Base-by-base conservation (phyloP, 2,888 invertebrate species). In the Orthosia cruda region DNA sequence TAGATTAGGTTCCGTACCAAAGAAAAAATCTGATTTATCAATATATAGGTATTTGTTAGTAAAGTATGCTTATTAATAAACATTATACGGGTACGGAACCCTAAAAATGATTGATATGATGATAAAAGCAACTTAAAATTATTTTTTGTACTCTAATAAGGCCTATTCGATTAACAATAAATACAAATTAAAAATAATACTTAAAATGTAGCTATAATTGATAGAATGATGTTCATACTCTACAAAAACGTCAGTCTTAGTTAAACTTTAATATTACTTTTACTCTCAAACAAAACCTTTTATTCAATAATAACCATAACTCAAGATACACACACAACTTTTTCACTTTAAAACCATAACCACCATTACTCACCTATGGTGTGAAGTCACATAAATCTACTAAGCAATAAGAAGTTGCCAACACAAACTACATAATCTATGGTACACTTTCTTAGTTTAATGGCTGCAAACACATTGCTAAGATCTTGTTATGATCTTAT, bases 371-470 rank as follows among this genome's bases (percentile, higher is more conserved):
- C 47, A 57, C 52, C 4, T 45, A 81, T 62, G 57, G 82, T 87
- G 82, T 74, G 77, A 83, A 86, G 74, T 68, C 69, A 67, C 73
- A 80, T 84, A 78, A 81, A 86, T 83, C 74, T 80, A n/a, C n/a
- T 52, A 9, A 26, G 66, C 45, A 61, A 81, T 81, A 81, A 81
- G 58, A 40, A 32, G 32, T 32, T 32, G 9, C 40, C 40, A 40
- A 40, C 40, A 40, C 40, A 40, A 40, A 75, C 4, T 62, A 57
- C 62, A 55, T 75, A 71, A 80, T 63, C 13, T 72, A 58, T 72
- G 49, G 26, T 32, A n/a, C 45, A 63, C 77, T 71, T 73, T 66
- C 74, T 77, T 71, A 13, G 49, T 62, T 62, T 66, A 74, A 81
- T 81, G 50, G 59, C 57, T 40, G 45, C 40, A 20, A 78, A 79